These are phyloP conservation scores for Anas platyrhynchos DNA, from an alignment of 2,113 vertebrate genomes.

Conservation along the genomic window DNA sequence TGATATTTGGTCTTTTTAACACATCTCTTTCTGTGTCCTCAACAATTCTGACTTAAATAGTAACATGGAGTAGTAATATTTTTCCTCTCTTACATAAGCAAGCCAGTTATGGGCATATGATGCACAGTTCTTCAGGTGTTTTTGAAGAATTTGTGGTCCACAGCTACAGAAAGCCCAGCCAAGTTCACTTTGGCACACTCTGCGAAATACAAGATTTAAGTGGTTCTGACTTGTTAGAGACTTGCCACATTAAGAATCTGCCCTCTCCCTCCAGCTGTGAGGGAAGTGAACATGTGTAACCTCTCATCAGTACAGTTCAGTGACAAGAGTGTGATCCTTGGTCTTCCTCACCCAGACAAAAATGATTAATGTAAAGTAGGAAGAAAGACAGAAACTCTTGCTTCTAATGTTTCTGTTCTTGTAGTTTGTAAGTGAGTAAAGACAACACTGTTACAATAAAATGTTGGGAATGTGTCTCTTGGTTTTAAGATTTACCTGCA, in stretches of 20 bases:
- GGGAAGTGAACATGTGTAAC: neutral
- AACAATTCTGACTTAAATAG: neutral
- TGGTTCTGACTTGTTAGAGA: fast-evolving
- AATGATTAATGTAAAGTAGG: neutral
- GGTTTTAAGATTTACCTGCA: neutral
- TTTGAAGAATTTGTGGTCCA: neutral
- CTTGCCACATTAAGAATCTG: neutral
- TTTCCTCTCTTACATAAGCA: neutral
- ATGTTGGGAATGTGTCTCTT: neutral
- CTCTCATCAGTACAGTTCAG: neutral
- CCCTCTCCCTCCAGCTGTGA: neutral
- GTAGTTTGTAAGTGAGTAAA: neutral
- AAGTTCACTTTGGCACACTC: neutral
- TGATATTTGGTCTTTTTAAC: neutral
- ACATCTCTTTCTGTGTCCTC: neutral
- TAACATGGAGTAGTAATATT: neutral
- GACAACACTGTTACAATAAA: neutral
- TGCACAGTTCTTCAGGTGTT: neutral
- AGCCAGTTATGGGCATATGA: neutral
- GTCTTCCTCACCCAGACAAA: neutral
- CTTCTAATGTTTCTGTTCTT: neutral
- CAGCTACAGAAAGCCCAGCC: neutral
- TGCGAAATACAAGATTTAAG: neutral
- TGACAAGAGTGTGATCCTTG: neutral
- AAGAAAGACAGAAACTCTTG: neutral